Conservation (phyloP, 2,113 vertebrate species). For the Xyliphius kryptos region DNA sequence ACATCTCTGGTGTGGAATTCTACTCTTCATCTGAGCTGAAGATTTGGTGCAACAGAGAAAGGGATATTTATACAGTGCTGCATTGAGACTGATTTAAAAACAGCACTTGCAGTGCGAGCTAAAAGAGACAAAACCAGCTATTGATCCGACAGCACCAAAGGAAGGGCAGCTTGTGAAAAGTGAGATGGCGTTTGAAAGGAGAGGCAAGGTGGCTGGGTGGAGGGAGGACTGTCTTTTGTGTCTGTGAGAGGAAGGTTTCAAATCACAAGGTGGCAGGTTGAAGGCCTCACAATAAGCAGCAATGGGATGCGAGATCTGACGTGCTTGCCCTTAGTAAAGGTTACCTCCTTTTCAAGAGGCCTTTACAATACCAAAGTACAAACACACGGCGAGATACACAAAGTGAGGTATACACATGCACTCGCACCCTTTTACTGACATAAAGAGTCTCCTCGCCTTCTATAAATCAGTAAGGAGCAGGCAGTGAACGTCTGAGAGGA, state of each 20-base stretch:
- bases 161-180: slow-evolving; percentile 37
- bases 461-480: slow-evolving; percentile 40
- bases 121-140: slow-evolving; percentile 44
- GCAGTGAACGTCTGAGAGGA: slow-evolving; percentile 27
- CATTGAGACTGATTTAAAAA: slow-evolving; percentile 34
- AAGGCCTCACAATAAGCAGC: slow-evolving; percentile 43
- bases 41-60: slow-evolving; percentile 8
- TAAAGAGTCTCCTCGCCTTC: slow-evolving; percentile 11
- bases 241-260: slow-evolving; percentile 41
- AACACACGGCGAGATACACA: slow-evolving; percentile 19
- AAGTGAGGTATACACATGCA: slow-evolving; percentile 11
- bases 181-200: slow-evolving; percentile 39
- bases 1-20: slow-evolving; percentile 11
- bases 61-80: slow-evolving; percentile 32
- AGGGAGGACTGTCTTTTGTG: slow-evolving; percentile 41
- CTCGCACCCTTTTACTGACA: slow-evolving; percentile 13
- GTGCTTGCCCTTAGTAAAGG: slow-evolving; percentile 44
- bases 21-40: background rate
- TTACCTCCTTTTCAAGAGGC: slow-evolving; percentile 47
- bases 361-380: slow-evolving; percentile 30
- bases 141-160: slow-evolving; percentile 39
- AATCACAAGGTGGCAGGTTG: slow-evolving; percentile 48
- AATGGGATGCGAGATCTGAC: slow-evolving; percentile 44
- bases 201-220: slow-evolving; percentile 40
- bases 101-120: slow-evolving; percentile 33